A percentile compares a stretch with the other conserved stretches of the same genome.
phyloP scores from a whole-genome alignment of 1,140 invertebrate species.

The Drosophila gunungcola region DNA sequence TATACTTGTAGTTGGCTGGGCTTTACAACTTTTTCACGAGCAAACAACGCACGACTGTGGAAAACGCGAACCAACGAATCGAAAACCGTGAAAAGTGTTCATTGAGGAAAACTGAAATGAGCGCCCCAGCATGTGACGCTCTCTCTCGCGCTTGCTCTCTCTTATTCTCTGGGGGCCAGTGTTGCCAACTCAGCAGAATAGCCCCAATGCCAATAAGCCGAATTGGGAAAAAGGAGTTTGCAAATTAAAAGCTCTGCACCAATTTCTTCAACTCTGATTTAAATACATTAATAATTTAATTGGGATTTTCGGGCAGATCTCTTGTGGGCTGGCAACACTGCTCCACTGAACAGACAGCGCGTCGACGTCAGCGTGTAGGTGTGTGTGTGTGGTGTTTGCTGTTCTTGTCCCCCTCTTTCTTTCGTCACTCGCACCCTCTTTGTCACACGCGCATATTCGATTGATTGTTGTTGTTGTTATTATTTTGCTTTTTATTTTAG shows the following conservation, averaged over 20 bases:
- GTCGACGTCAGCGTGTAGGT: conserved; percentile 48
- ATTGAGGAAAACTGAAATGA: conserved; percentile 83
- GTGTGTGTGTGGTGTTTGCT: conserved; percentile 13
- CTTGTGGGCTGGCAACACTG: conserved; percentile 33
- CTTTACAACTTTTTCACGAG: conserved; percentile 45
- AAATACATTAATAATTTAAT: conserved; percentile 34
- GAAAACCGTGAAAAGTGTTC: conserved; percentile 81
- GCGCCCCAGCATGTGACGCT: conserved; percentile 33
- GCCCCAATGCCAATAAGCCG: conserved; percentile 44
- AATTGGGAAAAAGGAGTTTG: conserved; percentile 1
- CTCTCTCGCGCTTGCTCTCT: conserved; percentile 28
- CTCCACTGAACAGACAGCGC: conserved; percentile 58
- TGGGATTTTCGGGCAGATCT: conserved; percentile 4
- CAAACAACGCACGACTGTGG: conserved; percentile 51
- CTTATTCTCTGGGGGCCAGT: conserved; percentile 35
- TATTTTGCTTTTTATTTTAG: conserved; percentile 48
- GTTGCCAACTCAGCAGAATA: conserved; percentile 66
- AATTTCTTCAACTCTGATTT: conserved; percentile 25
- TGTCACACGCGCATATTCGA: conserved; percentile 64
- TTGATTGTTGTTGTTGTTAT: conserved; percentile 67
- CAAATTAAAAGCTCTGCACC: conserved; percentile 5
- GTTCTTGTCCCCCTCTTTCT: conserved; percentile 9
- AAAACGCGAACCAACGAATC: conserved; percentile 60
- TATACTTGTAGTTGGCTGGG: conserved; percentile 23
- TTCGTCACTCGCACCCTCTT: conserved; percentile 13